Conservation (phyloP, 2,113 vertebrate genomes). For the Tachycineta bicolor region DNA sequence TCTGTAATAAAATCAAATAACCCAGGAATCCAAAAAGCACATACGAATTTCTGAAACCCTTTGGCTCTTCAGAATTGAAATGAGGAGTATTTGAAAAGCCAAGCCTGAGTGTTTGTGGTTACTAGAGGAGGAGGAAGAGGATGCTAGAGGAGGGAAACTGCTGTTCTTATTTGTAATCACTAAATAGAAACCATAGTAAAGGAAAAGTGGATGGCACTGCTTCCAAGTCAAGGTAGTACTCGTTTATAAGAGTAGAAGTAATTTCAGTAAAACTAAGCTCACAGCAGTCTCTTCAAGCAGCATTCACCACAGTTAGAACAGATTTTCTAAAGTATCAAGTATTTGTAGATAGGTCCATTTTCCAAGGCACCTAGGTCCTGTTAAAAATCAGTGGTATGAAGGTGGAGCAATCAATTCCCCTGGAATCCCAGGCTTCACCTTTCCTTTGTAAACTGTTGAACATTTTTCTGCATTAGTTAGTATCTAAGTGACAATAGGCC, state of each 20-base stretch:
- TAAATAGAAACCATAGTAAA: neutral
- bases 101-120: neutral
- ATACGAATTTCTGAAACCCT: neutral
- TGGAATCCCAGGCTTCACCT: neutral
- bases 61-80: neutral
- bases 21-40: neutral
- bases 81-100: neutral
- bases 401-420: neutral
- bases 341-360: neutral
- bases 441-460: neutral
- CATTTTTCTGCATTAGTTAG: neutral
- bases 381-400: neutral
- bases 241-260: neutral
- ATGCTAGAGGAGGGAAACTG: neutral
- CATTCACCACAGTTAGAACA: neutral
- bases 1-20: conserved; percentile 11
- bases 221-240: neutral
- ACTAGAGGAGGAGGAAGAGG: neutral
- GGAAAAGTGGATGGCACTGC: neutral
- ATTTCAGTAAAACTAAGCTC: neutral
- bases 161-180: neutral
- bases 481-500: neutral
- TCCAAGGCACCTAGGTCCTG: neutral
- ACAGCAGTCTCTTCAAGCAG: neutral
- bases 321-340: neutral